A percentile compares a stretch with the other conserved stretches of the same genome.
Conservation (phyloP, 2,113 vertebrate species). For the Carassius carassius region DNA sequence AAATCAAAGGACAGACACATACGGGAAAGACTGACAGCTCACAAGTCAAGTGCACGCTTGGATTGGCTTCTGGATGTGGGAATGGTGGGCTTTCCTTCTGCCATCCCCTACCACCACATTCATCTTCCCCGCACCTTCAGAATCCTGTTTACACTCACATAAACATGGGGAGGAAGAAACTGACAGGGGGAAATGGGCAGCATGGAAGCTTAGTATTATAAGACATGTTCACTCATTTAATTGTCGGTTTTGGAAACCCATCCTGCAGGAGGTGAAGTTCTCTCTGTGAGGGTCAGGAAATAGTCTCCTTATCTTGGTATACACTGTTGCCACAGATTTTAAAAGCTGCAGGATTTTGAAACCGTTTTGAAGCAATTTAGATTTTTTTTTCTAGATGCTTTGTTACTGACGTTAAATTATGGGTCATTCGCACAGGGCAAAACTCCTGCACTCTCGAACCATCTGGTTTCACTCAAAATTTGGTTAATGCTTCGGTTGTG, state of each 20-base stretch:
- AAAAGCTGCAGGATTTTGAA: conserved; percentile 43
- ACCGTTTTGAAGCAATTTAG: conserved; percentile 31
- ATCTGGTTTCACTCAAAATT: conserved; percentile 40
- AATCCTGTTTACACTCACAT: not conserved
- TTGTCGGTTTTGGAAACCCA: not conserved
- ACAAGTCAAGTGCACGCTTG: conserved; percentile 27
- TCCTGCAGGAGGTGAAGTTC: conserved; percentile 30
- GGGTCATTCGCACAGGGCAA: conserved; percentile 21
- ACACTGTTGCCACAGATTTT: conserved; percentile 29
- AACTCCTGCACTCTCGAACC: conserved; percentile 32
- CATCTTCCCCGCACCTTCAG: not conserved
- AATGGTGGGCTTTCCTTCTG: conserved; percentile 14
- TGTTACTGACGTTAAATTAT: conserved; percentile 31
- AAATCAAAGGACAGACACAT: conserved; percentile 31
- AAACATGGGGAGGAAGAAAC: conserved; percentile 20
- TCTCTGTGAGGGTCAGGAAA: conserved; percentile 34
- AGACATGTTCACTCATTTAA: conserved; percentile 1
- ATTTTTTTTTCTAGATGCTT: not conserved
- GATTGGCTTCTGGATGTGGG: conserved; percentile 34
- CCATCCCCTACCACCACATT: conserved; percentile 12
- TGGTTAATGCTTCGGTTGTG: conserved; percentile 39
- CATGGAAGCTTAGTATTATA: conserved; percentile 4
- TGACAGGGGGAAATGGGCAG: not conserved
- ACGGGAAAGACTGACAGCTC: conserved; percentile 34
- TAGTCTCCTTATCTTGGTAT: conserved; percentile 30